phyloP scores from a whole-genome alignment of 2,888 invertebrate species.

The Drosophila anomalata region DNA sequence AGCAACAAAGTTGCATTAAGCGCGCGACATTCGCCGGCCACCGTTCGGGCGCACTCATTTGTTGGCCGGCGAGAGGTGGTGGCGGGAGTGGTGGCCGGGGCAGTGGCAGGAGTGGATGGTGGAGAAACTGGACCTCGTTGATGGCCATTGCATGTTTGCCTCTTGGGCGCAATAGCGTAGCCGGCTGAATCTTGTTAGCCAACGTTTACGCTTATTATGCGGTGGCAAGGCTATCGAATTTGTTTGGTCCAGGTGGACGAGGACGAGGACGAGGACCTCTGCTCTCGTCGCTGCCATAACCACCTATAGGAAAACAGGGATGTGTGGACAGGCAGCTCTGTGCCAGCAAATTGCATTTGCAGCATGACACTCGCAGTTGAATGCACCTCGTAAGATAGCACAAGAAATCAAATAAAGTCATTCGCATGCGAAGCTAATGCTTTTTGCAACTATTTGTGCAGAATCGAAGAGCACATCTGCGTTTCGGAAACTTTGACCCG shows the following conservation, averaged over 20 bases:
- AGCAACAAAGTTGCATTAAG: constrained; percentile 79
- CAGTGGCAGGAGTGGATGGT: constrained; percentile 10
- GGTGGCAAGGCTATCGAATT: constrained; percentile 73
- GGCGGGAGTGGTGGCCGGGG: constrained; percentile 8
- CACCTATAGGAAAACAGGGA: constrained; percentile 5
- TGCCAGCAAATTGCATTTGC: constrained; percentile 71
- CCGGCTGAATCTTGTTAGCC: constrained; percentile 80
- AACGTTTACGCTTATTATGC: constrained; percentile 82
- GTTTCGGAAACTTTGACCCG: constrained; percentile 50
- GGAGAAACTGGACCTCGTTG: constrained; percentile 55
- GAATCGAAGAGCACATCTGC: constrained; percentile 12
- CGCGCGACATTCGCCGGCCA: constrained; percentile 67
- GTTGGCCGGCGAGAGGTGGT: constrained; percentile 5
- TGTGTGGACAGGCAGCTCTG: constrained; percentile 5
- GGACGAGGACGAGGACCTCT: constrained; percentile 1
- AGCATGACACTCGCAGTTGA: constrained; percentile 75
- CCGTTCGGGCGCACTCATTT: constrained; percentile 52
- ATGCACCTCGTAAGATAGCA: constrained; percentile 57
- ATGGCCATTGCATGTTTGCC: constrained; percentile 80
- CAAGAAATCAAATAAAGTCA: constrained; percentile 71
- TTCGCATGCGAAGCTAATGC: constrained; percentile 41
- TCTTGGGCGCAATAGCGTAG: constrained; percentile 75
- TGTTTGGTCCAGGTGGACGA: constrained; percentile 71
- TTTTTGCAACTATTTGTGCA: constrained; percentile 4
- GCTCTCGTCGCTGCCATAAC: background rate